Conservation (phyloP, 1,140 invertebrate species). For the Reticulitermes speratus region DNA sequence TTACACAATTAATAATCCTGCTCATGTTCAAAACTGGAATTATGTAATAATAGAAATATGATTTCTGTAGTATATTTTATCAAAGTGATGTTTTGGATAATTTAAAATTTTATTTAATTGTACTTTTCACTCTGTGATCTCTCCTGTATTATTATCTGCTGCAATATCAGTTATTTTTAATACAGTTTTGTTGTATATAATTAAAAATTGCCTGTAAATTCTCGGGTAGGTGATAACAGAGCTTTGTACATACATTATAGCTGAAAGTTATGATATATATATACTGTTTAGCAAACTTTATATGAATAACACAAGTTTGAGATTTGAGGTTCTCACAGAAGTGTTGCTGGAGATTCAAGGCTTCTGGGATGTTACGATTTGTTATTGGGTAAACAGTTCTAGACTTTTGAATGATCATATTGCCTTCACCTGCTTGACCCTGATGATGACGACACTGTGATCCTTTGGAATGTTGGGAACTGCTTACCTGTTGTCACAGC, state of each 20-base stretch:
- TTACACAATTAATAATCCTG: not conserved
- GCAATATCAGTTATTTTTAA: slow-evolving; percentile 27
- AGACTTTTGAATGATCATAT: no score
- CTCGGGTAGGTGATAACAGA: not conserved
- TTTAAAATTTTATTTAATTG: slow-evolving; percentile 20
- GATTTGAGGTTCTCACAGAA: no score
- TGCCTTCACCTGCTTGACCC: no score
- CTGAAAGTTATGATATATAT: not conserved
- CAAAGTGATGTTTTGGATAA: not conserved
- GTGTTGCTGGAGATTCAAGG: no score
- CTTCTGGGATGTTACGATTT: no score
- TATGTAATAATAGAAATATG: not conserved
- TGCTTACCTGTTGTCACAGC: no score
- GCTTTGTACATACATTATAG: slow-evolving; percentile 23
- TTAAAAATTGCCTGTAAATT: slow-evolving; percentile 9
- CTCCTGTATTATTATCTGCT: slow-evolving; percentile 21
- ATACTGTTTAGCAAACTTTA: not conserved
- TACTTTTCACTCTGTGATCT: slow-evolving; percentile 29
- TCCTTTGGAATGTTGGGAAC: no score
- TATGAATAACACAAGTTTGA: not conserved
- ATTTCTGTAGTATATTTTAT: not conserved
- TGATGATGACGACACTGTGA: no score
- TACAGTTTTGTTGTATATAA: slow-evolving; percentile 28
- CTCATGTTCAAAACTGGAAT: not conserved
- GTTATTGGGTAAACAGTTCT: no score